Evolutionary conservation across 2,888 invertebrate species (phyloP), one percentile per base, ranked within the genome.

Genomic region (Spisula solida): DNA sequence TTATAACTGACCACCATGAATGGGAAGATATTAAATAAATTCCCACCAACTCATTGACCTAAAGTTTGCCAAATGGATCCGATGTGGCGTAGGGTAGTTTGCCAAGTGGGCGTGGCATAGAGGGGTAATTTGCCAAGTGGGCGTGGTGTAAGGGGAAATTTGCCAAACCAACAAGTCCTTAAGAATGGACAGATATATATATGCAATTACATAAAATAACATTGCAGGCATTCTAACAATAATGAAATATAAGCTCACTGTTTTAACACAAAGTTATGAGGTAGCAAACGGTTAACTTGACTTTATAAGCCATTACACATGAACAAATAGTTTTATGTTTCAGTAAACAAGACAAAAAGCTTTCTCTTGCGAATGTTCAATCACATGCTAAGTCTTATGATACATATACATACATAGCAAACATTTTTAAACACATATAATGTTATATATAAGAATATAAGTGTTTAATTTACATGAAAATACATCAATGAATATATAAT

Each of bases 271-370:
- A 29, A 79, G 55, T 6, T 83, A 80, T 90, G 90, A 90, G 90
- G 90, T 88, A 90, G 90, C 84, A 78, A 60, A 81, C n/a, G 88
- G 86, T 88, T 84, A 41, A 66, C 51, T 51, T 66, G 90, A 88
- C 90, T 90, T 90, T 88, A 51, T 81, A 90, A 90, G 90, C 86
- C 90, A 31, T 41, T 8, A 41, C 79, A 75, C 86, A 84, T 34
- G 25, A 75, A 85, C 78, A 80, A 51, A 80, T 29, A 85, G 55
- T 48, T 31, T 48, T 25, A 66, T 75, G 75, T 75, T 75, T 34
- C 75, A 31, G 12, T 75, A 31, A 75, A 75, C 75, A 34, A 75
- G 29, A 75, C 29, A 18, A 34, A 31, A 34, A 16, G 4, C 41
- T 31, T 75, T 34, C 75, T 25, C 29, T 18, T 34, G 75, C 31